Evolutionary conservation across 1,140 invertebrate species (phyloP).

Genomic region (Solenopsis fugax): DNA sequence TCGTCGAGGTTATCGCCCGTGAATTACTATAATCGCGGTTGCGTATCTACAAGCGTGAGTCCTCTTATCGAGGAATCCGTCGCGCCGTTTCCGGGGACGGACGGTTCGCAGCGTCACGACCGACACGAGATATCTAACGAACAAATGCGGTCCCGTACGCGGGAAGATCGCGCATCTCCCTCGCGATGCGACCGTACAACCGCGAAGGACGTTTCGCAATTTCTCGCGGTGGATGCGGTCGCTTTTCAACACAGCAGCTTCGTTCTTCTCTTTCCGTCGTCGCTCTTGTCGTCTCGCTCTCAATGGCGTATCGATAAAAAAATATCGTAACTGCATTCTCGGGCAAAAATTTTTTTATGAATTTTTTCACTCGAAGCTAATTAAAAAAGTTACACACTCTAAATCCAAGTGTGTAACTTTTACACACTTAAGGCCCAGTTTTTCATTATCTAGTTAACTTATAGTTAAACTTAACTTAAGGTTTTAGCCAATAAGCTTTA

Average conservation of each 20-base stretch:
- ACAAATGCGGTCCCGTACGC: constrained; percentile 30
- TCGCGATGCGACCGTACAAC: constrained; percentile 17
- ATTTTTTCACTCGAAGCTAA: neutral
- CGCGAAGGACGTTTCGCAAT: constrained; percentile 26
- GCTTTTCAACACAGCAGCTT: neutral
- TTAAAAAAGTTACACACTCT: no score
- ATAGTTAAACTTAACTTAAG: no score
- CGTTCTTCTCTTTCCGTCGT: neutral
- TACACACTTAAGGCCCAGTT: no score
- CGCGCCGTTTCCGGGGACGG: constrained; percentile 36
- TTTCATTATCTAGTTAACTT: no score
- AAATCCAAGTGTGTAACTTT: no score
- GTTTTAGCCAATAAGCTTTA: no score
- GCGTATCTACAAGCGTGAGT: constrained; percentile 20
- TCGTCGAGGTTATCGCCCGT: constrained; percentile 19
- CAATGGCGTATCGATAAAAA: neutral
- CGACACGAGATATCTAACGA: constrained; percentile 28
- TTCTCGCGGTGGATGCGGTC: neutral
- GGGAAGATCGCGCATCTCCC: constrained; percentile 42
- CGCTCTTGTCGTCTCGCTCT: neutral
- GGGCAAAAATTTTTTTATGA: no score
- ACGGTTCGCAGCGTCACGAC: neutral
- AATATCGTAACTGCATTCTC: neutral
- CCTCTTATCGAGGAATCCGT: constrained; percentile 50
- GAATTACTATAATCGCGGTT: constrained; percentile 19